Evolutionary conservation across 1,140 invertebrate species (phyloP).

Genomic region (Procambarus clarkii): DNA sequence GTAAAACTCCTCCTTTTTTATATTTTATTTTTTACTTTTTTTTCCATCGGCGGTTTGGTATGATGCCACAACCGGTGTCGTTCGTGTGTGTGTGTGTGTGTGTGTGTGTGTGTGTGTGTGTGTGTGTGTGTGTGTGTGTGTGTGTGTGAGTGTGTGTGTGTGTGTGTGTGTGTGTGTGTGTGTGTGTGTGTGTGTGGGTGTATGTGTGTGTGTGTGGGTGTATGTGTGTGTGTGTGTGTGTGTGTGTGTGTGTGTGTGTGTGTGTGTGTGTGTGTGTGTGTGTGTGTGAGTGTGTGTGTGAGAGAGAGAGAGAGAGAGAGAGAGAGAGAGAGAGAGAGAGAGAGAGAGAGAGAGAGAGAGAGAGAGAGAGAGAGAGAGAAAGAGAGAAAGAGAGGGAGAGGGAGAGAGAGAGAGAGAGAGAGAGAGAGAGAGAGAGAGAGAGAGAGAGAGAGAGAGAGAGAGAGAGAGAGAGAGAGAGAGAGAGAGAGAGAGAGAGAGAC

Average conservation of each 20-base stretch:
- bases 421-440: too few relatives aligned
- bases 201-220: too few relatives aligned
- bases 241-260: slow-evolving; percentile 29
- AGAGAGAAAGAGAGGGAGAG: background rate
- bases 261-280: too few relatives aligned
- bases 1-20: background rate
- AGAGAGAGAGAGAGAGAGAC: too few relatives aligned
- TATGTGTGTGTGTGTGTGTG: slow-evolving; percentile 35
- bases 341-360: background rate
- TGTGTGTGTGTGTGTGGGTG: background rate
- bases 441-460: too few relatives aligned
- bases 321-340: too few relatives aligned
- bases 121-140: background rate
- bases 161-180: background rate
- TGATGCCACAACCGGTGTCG: background rate
- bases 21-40: background rate
- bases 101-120: background rate
- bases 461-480: too few relatives aligned
- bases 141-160: background rate
- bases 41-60: background rate
- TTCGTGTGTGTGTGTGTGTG: background rate
- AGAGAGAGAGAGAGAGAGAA: background rate
- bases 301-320: too few relatives aligned
- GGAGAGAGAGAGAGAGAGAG: background rate
- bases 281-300: too few relatives aligned